These are phyloP conservation scores for Zaprionus lachaisei DNA, from an alignment of 1,140 invertebrate species.

Conservation along the genomic window DNA sequence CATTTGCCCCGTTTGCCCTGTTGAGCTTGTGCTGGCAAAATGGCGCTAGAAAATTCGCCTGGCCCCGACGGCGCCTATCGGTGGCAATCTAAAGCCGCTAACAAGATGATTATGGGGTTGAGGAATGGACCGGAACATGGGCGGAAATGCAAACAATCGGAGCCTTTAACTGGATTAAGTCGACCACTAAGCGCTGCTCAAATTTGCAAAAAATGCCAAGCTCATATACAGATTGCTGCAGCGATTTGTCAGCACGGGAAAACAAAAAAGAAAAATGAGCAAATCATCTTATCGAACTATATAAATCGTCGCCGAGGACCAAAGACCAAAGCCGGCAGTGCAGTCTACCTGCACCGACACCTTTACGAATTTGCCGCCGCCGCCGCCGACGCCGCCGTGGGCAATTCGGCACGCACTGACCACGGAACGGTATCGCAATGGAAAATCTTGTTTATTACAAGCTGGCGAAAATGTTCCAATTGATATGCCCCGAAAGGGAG, in stretches of 20 bases:
- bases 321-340: constrained; percentile 16
- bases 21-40: constrained; percentile 56
- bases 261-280: constrained; percentile 13
- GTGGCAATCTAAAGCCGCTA: constrained; percentile 70
- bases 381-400: constrained; percentile 30
- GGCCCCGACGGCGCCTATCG: constrained; percentile 45
- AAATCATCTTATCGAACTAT: constrained; percentile 57
- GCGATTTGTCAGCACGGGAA: constrained; percentile 75
- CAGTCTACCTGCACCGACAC: constrained; percentile 38
- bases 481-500: constrained; percentile 54
- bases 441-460: constrained; percentile 81
- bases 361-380: constrained; percentile 60
- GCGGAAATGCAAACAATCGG: constrained; percentile 76
- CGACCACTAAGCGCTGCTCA: constrained; percentile 61
- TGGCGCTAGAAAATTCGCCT: constrained; percentile 47
- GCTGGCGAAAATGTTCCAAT: constrained; percentile 77
- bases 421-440: constrained; percentile 64
- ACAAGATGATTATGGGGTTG: constrained; percentile 75
- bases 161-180: constrained; percentile 59
- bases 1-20: neutral
- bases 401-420: constrained; percentile 63
- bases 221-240: constrained; percentile 35
- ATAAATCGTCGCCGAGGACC: constrained; percentile 53
- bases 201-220: constrained; percentile 72
- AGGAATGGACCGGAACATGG: constrained; percentile 63